phyloP scores from a whole-genome alignment of 2,113 vertebrate genomes.

The Pollimyrus isidori region DNA sequence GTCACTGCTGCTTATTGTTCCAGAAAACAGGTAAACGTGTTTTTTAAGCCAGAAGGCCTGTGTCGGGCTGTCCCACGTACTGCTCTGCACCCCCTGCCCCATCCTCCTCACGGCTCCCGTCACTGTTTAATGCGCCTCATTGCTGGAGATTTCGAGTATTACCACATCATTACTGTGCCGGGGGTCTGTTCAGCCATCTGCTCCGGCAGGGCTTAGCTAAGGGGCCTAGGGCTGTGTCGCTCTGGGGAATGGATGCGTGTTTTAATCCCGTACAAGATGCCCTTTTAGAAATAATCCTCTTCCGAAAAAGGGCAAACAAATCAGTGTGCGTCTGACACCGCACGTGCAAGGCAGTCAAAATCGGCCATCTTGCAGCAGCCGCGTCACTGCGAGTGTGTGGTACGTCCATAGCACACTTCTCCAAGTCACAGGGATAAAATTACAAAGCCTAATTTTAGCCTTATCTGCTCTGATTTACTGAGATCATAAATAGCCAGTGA shows the following conservation, averaged over 20 bases:
- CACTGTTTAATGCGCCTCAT: neutral
- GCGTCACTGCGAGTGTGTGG: neutral
- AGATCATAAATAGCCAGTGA: neutral
- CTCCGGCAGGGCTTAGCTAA: slow-evolving; percentile 1
- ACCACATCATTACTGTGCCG: slow-evolving; percentile 1
- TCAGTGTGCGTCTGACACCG: neutral
- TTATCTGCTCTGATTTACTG: neutral
- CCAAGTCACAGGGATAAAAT: neutral
- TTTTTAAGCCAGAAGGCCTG: neutral
- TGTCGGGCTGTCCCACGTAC: neutral
- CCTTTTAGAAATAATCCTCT: neutral
- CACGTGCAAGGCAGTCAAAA: neutral
- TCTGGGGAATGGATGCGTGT: neutral
- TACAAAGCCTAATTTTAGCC: slow-evolving; percentile 1
- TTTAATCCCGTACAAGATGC: slow-evolving; percentile 12
- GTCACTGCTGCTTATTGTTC: neutral
- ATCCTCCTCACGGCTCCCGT: neutral
- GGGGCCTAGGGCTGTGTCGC: neutral
- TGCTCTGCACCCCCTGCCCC: neutral
- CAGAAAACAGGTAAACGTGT: neutral
- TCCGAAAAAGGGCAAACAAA: neutral
- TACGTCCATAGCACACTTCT: neutral
- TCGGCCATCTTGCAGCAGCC: neutral
- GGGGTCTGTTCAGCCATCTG: slow-evolving; percentile 6
- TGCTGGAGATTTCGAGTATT: neutral